Percentiles rank a stretch among this genome's conserved stretches.
Conservation (phyloP, 2,888 invertebrate species). For the Hirtodrosophila alboralis region DNA sequence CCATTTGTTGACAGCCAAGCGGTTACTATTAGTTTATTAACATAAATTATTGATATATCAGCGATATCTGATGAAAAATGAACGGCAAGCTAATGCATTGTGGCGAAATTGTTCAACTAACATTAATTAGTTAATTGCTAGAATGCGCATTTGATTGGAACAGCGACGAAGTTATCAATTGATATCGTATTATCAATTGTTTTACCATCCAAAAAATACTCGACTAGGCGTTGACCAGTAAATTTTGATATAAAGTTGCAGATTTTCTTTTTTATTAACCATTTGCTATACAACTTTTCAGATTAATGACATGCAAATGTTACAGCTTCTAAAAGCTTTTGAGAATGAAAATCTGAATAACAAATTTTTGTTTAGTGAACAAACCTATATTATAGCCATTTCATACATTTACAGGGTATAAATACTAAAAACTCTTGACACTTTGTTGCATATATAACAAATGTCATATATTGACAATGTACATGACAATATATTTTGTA, state of each 20-base stretch:
- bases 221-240: neutral
- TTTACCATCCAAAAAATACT: neutral
- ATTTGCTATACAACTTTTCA: too few relatives aligned
- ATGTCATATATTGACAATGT: slow-evolving; percentile 48
- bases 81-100: slow-evolving; percentile 46
- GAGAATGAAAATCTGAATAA: too few relatives aligned
- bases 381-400: slow-evolving; percentile 3
- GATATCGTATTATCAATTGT: slow-evolving; percentile 6
- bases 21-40: slow-evolving; percentile 64
- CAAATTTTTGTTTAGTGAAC: too few relatives aligned
- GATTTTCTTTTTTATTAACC: too few relatives aligned
- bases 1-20: slow-evolving; percentile 60
- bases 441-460: slow-evolving; percentile 8
- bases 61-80: slow-evolving; percentile 45
- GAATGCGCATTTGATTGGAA: slow-evolving; percentile 52
- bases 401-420: neutral
- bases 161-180: slow-evolving; percentile 23
- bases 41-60: slow-evolving; percentile 66
- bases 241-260: too few relatives aligned
- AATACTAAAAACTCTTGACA: neutral
- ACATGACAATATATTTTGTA: slow-evolving; percentile 76
- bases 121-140: slow-evolving; percentile 43
- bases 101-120: slow-evolving; percentile 39
- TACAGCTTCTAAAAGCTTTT: too few relatives aligned
- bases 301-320: too few relatives aligned